Evolutionary conservation across 2,113 vertebrate genomes (phyloP), one percentile per base, ranked within the genome.

Genomic region (Neoarius graeffei): DNA sequence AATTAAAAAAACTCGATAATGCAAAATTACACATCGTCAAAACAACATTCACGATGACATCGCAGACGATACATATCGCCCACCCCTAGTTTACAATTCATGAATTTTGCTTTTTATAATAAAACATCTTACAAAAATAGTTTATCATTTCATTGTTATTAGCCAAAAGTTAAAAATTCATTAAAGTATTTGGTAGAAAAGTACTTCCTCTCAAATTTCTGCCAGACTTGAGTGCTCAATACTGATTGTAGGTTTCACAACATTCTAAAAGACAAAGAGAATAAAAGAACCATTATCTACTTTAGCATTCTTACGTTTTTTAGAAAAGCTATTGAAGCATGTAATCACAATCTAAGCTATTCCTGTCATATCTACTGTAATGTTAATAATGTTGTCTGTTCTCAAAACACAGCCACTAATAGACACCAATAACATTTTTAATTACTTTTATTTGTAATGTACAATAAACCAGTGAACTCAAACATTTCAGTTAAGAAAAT

Each of bases 381-480:
- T 48, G 35, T 74, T 48, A 80, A 80, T 57, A 30, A 27, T 69
- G 27, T 60, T 11, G n/a, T 30, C 19, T 15, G 2, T 64, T 8
- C 80, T 42, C 23, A 67, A 67, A 20, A 50, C 48, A 67, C 2
- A 27, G 13, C 42, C 62, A 67, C 52, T 27, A 79, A 56, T 77
- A 4, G 62, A 69, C 42, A 84, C 13, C 7, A 30, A 87, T 27
- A 83, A 71, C 69, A 84, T 48, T 89, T 42, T 89, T 67, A 85
- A 60, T 87, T 83, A 89, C 69, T 17, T 89, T 86, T 86, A 86
- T 89, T 89, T 86, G 57, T 84, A 74, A 88, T 90, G 87, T 86
- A 90, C 89, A 88, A 83, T 87, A 90, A 88, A 90, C 87, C 82
- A 86, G 81, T 83, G 79, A 87, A 87, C 1, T 81, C 13, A 60